Percentiles rank a stretch among this genome's conserved stretches.
Evolutionary conservation across 2,113 vertebrate species (phyloP).

Genomic region (Ariopsis seemanni): DNA sequence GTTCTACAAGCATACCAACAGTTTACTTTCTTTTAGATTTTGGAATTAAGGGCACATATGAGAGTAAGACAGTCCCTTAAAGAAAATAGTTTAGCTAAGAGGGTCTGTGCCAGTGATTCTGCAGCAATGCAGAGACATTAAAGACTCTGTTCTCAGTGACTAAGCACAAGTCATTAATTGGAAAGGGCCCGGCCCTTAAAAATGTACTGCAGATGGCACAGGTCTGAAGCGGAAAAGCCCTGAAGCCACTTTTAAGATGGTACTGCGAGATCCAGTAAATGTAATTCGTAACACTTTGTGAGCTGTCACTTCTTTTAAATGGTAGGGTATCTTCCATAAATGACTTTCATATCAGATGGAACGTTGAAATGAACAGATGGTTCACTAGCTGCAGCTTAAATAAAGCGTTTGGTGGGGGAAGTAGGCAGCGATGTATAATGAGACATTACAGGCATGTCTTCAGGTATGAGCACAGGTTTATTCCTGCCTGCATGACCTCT

Average conservation of each 20-base stretch:
- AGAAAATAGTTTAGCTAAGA: not conserved
- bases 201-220: constrained; percentile 1
- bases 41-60: not conserved
- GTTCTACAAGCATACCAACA: not conserved
- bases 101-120: not conserved
- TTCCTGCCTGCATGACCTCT: not conserved
- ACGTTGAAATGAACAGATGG: constrained; percentile 13
- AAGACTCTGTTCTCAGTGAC: constrained; percentile 25
- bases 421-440: not conserved
- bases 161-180: constrained; percentile 13
- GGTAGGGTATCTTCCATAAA: constrained; percentile 13
- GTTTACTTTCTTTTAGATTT: not conserved
- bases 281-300: constrained; percentile 33
- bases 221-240: constrained; percentile 21
- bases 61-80: not conserved
- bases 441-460: not conserved
- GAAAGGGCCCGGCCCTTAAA: constrained; percentile 3
- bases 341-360: constrained; percentile 27
- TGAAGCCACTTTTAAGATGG: constrained; percentile 33
- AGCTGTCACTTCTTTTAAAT: constrained; percentile 27
- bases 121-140: constrained; percentile 16
- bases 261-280: constrained; percentile 28
- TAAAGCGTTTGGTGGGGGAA: constrained; percentile 6
- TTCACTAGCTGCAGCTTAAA: constrained; percentile 19
- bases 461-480: not conserved